Conservation (phyloP, 64 coral and sea anemone species). For the Montipora cactus region DNA sequence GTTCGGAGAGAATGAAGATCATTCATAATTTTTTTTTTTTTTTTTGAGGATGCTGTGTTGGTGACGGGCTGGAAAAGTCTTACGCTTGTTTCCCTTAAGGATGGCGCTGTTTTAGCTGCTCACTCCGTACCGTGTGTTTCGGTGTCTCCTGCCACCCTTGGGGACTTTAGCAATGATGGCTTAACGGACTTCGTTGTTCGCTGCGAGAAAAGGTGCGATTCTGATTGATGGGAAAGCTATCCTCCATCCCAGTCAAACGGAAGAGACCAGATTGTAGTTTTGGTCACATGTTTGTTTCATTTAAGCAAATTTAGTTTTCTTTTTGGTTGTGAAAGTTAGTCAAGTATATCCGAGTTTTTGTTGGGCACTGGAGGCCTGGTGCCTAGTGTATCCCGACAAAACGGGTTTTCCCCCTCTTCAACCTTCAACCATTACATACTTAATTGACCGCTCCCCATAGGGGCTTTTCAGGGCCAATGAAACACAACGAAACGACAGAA, state of each 20-base stretch:
- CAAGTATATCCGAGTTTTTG: no score
- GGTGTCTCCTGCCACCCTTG: slow-evolving; percentile 70
- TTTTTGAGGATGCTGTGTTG: slow-evolving; percentile 78
- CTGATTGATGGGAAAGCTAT: neutral
- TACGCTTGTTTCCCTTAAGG: slow-evolving; percentile 69
- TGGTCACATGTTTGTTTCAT: neutral
- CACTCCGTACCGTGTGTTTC: slow-evolving; percentile 93
- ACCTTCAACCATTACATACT: no score
- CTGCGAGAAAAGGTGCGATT: slow-evolving; percentile 57
- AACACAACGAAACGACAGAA: no score
- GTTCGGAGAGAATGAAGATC: neutral
- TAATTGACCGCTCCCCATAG: no score
- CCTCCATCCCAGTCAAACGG: no score
- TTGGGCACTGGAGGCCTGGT: no score
- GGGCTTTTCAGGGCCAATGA: no score
- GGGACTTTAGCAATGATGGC: slow-evolving; percentile 95
- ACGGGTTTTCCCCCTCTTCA: no score
- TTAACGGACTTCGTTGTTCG: slow-evolving; percentile 88
- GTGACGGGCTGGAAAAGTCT: slow-evolving; percentile 74
- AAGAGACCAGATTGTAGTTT: neutral
- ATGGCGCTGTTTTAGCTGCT: slow-evolving; percentile 76
- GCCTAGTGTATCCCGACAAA: no score
- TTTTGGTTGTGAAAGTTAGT: no score
- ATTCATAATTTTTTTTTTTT: neutral
- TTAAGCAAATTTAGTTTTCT: neutral